Evolutionary conservation across 2,113 vertebrate species (phyloP).

Genomic region (Perccottus glenii): DNA sequence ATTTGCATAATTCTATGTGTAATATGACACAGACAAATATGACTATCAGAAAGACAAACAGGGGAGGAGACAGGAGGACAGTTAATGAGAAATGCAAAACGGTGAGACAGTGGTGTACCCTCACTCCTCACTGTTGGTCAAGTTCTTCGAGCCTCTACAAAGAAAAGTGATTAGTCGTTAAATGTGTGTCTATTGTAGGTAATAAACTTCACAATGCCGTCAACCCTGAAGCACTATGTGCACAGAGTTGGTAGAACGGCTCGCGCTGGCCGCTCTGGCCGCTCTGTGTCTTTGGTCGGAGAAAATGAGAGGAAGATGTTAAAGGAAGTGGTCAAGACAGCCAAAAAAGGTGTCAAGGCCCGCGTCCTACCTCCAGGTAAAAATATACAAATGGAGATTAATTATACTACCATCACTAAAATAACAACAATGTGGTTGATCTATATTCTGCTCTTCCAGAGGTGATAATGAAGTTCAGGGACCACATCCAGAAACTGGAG

Average conservation of each 20-base stretch:
- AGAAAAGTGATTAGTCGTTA: too few relatives aligned
- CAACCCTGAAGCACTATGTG: slow-evolving; percentile 93
- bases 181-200: slow-evolving; percentile 76
- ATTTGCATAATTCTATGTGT: too few relatives aligned
- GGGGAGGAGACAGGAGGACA: too few relatives aligned
- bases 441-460: slow-evolving; percentile 72
- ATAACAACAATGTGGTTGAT: too few relatives aligned
- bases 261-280: slow-evolving; percentile 88
- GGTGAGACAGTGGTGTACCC: too few relatives aligned
- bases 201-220: slow-evolving; percentile 99
- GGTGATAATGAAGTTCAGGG: slow-evolving; percentile 92
- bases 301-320: slow-evolving; percentile 94
- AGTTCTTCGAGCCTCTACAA: too few relatives aligned
- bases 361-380: slow-evolving; percentile 91
- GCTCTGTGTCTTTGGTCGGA: slow-evolving; percentile 93
- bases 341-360: slow-evolving; percentile 90
- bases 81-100: too few relatives aligned
- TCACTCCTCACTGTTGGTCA: too few relatives aligned
- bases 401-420: not conserved
- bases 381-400: not conserved
- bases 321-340: slow-evolving; percentile 93
- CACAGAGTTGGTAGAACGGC: slow-evolving; percentile 95
- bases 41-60: too few relatives aligned
- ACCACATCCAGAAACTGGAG: slow-evolving; percentile 92
- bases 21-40: too few relatives aligned